These are phyloP conservation scores for Xylocopa sonorina DNA, from an alignment of 1,140 invertebrate genomes.

Conservation along the genomic window DNA sequence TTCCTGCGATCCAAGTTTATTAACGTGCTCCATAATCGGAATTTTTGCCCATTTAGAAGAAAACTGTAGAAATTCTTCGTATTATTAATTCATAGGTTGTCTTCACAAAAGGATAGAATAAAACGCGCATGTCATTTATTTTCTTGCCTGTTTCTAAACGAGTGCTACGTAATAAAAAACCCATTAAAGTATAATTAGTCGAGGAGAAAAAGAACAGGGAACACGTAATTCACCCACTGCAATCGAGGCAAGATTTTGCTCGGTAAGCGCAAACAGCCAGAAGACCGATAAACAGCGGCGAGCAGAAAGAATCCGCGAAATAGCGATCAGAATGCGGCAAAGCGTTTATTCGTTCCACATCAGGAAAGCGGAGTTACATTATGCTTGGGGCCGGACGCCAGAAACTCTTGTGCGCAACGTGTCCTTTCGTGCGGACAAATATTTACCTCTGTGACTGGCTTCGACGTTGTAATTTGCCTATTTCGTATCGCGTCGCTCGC, in stretches of 20 bases:
- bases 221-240: neutral
- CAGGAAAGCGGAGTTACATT: conserved; percentile 29
- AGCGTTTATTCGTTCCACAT: conserved; percentile 28
- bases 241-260: neutral
- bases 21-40: no score
- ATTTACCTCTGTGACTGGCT: neutral
- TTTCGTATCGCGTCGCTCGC: neutral
- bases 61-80: no score
- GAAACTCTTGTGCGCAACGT: neutral
- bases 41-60: no score
- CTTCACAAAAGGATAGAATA: no score
- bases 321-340: conserved; percentile 33
- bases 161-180: neutral
- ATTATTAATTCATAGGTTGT: no score
- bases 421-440: conserved; percentile 30
- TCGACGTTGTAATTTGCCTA: neutral
- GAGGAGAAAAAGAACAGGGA: neutral
- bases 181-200: neutral
- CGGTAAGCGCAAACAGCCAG: neutral
- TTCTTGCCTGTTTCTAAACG: neutral
- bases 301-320: conserved; percentile 18
- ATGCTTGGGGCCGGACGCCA: neutral
- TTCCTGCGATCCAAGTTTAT: no score
- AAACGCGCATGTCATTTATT: no score
- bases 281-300: neutral